A percentile compares a stretch with the other conserved stretches of the same genome.
phyloP scores from a whole-genome alignment of 1,140 invertebrate species.

The Maconellicoccus hirsutus region DNA sequence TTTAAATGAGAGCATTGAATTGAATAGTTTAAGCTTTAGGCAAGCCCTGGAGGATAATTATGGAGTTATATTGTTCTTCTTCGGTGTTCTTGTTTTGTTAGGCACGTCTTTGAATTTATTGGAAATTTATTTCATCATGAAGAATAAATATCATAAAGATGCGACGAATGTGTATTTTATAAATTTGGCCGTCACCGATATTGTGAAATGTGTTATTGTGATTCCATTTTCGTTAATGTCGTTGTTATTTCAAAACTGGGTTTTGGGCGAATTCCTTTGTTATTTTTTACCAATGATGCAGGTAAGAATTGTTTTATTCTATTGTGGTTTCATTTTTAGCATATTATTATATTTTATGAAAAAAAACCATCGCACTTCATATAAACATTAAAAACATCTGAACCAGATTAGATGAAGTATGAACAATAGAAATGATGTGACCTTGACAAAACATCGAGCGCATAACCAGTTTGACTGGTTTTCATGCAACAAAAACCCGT shows the following conservation, averaged over 20 bases:
- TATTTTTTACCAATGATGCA: conserved; percentile 63
- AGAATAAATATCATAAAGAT: conserved; percentile 33
- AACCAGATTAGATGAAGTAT: too few species aligned
- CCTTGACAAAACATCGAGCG: too few species aligned
- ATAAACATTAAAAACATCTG: too few species aligned
- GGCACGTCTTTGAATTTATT: not conserved
- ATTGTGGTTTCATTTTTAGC: too few species aligned
- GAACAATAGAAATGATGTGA: too few species aligned
- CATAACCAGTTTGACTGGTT: too few species aligned
- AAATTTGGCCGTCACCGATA: conserved; percentile 54
- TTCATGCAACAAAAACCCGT: too few species aligned
- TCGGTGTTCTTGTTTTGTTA: not conserved
- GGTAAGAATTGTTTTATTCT: conserved; percentile 35
- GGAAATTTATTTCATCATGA: conserved; percentile 2
- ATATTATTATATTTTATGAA: too few species aligned
- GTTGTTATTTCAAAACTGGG: conserved; percentile 58
- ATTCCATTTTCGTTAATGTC: conserved; percentile 54
- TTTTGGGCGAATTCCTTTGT: conserved; percentile 59
- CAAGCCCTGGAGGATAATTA: not conserved
- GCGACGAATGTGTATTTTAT: conserved; percentile 52
- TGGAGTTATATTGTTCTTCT: not conserved
- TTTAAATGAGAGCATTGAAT: not conserved
- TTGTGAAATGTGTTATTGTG: conserved; percentile 52
- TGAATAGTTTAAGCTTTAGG: not conserved
- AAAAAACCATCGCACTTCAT: too few species aligned